Conservation (phyloP, 1,140 invertebrate species). For the Scaptodrosophila lebanonensis region DNA sequence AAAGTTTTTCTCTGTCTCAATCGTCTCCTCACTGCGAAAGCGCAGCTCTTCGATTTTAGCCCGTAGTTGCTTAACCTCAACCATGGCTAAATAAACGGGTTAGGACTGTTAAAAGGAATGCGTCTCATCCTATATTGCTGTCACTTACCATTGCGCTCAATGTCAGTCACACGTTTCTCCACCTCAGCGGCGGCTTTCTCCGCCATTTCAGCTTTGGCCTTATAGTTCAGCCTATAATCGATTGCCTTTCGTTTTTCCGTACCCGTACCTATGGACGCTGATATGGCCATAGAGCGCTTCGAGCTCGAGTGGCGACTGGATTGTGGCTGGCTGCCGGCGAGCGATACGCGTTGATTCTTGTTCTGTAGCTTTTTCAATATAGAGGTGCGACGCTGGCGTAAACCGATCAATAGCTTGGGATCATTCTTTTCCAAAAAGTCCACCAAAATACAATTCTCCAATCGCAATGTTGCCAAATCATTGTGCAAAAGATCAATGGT, state of each 20-base stretch:
- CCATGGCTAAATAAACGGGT: constrained; percentile 28
- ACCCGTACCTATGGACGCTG: constrained; percentile 6
- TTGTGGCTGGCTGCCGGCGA: background rate
- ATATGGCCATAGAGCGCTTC: constrained; percentile 49
- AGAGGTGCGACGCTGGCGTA: constrained; percentile 51
- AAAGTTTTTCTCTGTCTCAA: constrained; percentile 67
- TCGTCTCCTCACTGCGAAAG: constrained; percentile 56
- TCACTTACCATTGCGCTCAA: constrained; percentile 55
- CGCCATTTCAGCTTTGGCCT: constrained; percentile 65
- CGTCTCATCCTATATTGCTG: background rate
- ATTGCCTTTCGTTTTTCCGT: constrained; percentile 24
- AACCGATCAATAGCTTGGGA: constrained; percentile 59
- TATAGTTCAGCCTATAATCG: constrained; percentile 56
- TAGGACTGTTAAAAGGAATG: background rate
- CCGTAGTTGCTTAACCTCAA: constrained; percentile 60
- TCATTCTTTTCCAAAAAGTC: constrained; percentile 72
- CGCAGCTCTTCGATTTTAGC: constrained; percentile 65
- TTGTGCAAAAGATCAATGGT: constrained; percentile 45
- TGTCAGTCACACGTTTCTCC: constrained; percentile 54
- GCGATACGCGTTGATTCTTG: background rate
- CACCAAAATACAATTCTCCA: constrained; percentile 67
- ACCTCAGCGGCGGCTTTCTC: constrained; percentile 59
- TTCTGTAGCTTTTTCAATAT: constrained; percentile 31
- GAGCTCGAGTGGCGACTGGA: constrained; percentile 43
- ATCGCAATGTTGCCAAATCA: constrained; percentile 43